Evolutionary conservation across 2,797 vertebrate genomes (phyloP), one percentile per base, ranked within the genome.

Genomic region (Trichosurus vulpecula): DNA sequence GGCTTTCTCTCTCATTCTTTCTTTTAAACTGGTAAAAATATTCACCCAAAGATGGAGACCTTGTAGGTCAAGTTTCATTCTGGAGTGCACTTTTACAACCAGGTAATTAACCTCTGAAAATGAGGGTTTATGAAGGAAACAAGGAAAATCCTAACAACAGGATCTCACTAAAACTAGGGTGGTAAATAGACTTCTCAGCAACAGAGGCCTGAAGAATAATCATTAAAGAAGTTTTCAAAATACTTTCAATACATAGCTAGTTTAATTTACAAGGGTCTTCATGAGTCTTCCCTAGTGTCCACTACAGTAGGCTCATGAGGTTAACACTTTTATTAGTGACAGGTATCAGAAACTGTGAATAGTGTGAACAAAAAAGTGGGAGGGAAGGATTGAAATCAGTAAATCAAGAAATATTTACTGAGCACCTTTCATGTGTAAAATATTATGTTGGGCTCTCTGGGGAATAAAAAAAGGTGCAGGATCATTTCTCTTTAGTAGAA

Each of bases 1-100:
- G 97, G 96, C 47, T 96, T 97, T 95, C 91, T 96, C 92, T 94
- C 96, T 95, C 25, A 47, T 87, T 87, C 41, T 87, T 81, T 81
- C 41, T 87, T 87, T 90, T 93, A 89, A 95, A 74, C 94, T 90
- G 61, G 66, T 91, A 94, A 97, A 91, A 96, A 96, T 98, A 97
- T 97, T 97, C 93, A 96, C 41, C 91, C 96, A 91, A 94, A 92
- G 81, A 95, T 97, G 96, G 92, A 97, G 96, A 96, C 92, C 92
- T 93, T 13, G 1, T 93, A 97, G 96, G 97, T 98, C 98, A 96
- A 96, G 96, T 98, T 98, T 98, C 97, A 97, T 96, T 97, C 95
- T 96, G 96, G 96, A 98, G 96, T 97, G 95, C 91, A 93, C 90
- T 97, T 98, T 98, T 97, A 98, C 96, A 96, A 94, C 93, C 93